phyloP scores from a whole-genome alignment of 2,113 vertebrate species.

The Lasiurus borealis region DNA sequence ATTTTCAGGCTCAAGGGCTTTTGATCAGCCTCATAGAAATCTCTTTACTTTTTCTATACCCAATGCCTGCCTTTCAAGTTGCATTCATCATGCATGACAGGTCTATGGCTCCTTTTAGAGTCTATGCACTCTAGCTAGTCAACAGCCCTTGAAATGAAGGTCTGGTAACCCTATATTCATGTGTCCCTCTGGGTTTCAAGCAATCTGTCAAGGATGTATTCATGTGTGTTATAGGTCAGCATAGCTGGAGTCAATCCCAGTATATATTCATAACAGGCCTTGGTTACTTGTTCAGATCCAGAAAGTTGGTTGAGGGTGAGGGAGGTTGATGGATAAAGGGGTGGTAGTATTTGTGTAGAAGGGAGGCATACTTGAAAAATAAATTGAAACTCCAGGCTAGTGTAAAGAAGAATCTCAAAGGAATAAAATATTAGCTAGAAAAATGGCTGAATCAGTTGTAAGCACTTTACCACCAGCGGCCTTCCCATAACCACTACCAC shows the following conservation, averaged over 20 bases:
- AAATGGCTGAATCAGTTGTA: constrained; percentile 28
- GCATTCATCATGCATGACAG: constrained; percentile 63
- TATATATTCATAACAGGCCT: constrained; percentile 61
- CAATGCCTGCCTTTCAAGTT: constrained; percentile 68
- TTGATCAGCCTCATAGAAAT: constrained; percentile 57
- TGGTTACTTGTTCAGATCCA: constrained; percentile 54
- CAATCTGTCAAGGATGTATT: constrained; percentile 75
- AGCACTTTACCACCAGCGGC: constrained; percentile 9
- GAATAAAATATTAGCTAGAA: constrained; percentile 31
- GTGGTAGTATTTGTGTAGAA: background rate
- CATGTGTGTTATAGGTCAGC: constrained; percentile 72
- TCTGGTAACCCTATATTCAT: constrained; percentile 75
- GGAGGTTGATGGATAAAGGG: background rate
- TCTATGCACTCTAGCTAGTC: constrained; percentile 65
- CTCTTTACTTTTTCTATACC: background rate
- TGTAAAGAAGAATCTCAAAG: constrained; percentile 29
- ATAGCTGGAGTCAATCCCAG: constrained; percentile 61
- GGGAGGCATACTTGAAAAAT: constrained; percentile 41
- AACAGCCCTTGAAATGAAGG: constrained; percentile 78
- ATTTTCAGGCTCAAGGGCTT: constrained; percentile 59
- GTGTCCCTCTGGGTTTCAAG: constrained; percentile 66
- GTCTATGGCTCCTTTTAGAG: constrained; percentile 63
- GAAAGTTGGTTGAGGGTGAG: constrained; percentile 54
- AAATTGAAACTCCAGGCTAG: constrained; percentile 23
- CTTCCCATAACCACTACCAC: background rate